Conservation (phyloP, 2,113 vertebrate genomes). For the Gasterosteus aculeatus region DNA sequence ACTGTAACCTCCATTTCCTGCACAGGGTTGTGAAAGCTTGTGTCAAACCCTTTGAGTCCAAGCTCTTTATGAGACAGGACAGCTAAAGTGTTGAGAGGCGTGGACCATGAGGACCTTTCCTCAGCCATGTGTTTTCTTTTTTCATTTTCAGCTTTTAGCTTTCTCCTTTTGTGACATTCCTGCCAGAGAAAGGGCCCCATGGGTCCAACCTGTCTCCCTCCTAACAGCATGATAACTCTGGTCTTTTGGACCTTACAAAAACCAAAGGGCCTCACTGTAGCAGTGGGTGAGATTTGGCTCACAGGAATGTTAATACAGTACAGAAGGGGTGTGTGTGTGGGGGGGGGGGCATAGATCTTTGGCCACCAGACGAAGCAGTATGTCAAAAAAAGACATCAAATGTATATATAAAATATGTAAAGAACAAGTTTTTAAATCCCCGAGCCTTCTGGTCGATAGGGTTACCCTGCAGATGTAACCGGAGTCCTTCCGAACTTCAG, state of each 20-base stretch:
- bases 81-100: constrained; percentile 57
- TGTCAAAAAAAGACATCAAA: constrained; percentile 7
- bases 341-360: not conserved
- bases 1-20: constrained; percentile 60
- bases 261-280: constrained; percentile 18
- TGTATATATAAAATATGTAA: not conserved
- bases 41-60: constrained; percentile 59
- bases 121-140: constrained; percentile 21
- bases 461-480: constrained; percentile 6
- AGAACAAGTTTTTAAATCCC: not conserved
- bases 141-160: constrained; percentile 47
- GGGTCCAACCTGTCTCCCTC: constrained; percentile 57
- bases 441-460: not conserved
- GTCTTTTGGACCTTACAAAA: constrained; percentile 42
- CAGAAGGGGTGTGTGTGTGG: not conserved
- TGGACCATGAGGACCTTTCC: constrained; percentile 62
- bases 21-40: constrained; percentile 59
- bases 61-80: constrained; percentile 64
- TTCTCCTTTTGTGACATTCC: constrained; percentile 62
- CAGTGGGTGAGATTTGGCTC: constrained; percentile 32
- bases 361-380: not conserved
- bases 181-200: constrained; percentile 56
- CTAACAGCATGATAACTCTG: constrained; percentile 57
- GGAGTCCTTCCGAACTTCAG: not conserved
- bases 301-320: constrained; percentile 23